These are phyloP conservation scores for Trypoxylon attenuatum DNA, from an alignment of 2,888 invertebrate species.

Conservation along the genomic window DNA sequence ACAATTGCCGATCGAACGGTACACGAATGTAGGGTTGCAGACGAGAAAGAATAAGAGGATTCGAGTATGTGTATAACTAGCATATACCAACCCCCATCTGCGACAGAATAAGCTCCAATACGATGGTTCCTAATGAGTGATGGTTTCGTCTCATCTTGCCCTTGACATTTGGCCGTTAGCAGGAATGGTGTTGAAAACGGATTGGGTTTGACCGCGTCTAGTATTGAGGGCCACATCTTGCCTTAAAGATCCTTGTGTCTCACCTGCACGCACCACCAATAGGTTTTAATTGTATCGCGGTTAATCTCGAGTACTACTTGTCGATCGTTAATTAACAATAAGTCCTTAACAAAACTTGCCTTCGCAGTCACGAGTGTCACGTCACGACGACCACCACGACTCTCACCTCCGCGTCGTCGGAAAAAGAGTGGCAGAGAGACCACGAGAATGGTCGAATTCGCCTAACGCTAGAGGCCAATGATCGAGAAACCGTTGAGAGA, in stretches of 20 bases:
- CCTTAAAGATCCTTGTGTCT: conserved; percentile 20
- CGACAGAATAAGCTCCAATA: conserved; percentile 71
- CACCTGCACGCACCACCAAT: conserved; percentile 42
- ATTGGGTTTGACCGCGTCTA: conserved; percentile 74
- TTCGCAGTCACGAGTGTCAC: too few relatives aligned
- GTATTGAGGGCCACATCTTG: conserved; percentile 74
- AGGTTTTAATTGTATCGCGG: conserved; percentile 9
- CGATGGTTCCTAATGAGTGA: conserved; percentile 69
- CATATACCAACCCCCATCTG: conserved; percentile 69
- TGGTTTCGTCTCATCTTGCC: conserved; percentile 57
- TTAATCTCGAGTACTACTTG: conserved; percentile 8
- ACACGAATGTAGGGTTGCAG: too few relatives aligned
- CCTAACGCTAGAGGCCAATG: conserved; percentile 23
- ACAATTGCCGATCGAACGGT: too few relatives aligned
- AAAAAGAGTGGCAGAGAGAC: conserved; percentile 62
- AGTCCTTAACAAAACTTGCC: too few relatives aligned
- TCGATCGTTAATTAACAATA: too few relatives aligned
- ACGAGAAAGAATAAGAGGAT: too few relatives aligned
- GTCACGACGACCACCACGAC: too few relatives aligned
- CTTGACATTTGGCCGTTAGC: conserved; percentile 72
- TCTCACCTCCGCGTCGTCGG: conserved; percentile 58
- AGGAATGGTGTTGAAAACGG: conserved; percentile 72
- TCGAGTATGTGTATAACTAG: too few relatives aligned
- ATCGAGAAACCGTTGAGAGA: conserved; percentile 6
- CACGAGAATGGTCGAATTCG: conserved; percentile 6